These are phyloP conservation scores for Tolypeutes matacus DNA, from an alignment of 2,797 vertebrate genomes.

Conservation along the genomic window DNA sequence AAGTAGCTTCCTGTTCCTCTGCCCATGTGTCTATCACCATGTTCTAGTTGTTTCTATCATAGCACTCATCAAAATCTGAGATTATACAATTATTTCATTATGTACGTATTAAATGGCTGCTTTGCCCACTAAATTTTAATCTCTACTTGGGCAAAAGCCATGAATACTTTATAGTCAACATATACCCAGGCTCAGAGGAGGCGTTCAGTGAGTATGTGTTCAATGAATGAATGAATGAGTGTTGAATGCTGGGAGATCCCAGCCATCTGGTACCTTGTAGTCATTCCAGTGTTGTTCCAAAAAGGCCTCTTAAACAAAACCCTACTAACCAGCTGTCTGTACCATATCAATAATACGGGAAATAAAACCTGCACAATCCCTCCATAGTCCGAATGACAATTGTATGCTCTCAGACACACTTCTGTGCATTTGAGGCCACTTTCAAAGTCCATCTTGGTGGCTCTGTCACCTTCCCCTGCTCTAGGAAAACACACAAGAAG, in stretches of 20 bases:
- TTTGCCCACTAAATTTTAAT: neutral
- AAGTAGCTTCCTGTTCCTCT: neutral
- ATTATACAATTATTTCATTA: neutral
- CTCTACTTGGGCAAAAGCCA: neutral
- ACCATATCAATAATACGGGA: accelerated
- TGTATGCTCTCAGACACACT: neutral
- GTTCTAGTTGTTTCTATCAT: neutral
- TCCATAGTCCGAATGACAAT: accelerated
- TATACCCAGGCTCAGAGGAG: neutral
- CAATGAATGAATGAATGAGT: accelerated
- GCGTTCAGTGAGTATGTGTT: neutral
- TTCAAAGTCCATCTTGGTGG: neutral
- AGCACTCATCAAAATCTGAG: neutral
- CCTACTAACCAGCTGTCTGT: neutral
- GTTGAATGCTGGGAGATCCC: too few relatives aligned
- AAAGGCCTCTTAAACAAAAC: neutral
- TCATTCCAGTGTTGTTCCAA: neutral
- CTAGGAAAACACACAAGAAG: neutral
- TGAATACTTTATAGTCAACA: neutral
- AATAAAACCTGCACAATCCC: neutral
- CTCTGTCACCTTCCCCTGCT: neutral
- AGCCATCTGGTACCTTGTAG: too few relatives aligned
- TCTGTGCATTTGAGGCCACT: accelerated
- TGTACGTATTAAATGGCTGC: neutral
- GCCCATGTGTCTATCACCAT: neutral